These are phyloP conservation scores for Eulemur rubriventer DNA, from an alignment of 2,797 vertebrate genomes.

Conservation along the genomic window DNA sequence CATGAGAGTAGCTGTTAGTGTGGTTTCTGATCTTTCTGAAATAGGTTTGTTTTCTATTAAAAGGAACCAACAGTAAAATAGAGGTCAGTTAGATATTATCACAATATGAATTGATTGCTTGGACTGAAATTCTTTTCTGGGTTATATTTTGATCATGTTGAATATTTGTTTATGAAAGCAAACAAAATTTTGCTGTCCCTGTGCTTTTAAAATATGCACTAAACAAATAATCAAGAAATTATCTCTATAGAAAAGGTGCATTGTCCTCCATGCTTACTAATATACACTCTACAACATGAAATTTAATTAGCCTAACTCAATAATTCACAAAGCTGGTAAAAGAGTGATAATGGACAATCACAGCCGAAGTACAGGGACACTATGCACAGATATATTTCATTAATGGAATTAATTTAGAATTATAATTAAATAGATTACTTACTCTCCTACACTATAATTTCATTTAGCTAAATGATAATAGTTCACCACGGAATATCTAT, in stretches of 20 bases:
- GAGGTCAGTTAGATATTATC: not conserved
- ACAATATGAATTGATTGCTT: not conserved
- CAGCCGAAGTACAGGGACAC: not conserved
- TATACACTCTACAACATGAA: not conserved
- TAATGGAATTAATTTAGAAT: conserved; percentile 52
- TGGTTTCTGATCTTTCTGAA: not conserved
- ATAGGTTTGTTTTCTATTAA: conserved; percentile 38
- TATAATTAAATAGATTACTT: conserved; percentile 41
- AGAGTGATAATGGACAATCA: not conserved
- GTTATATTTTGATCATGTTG: not conserved
- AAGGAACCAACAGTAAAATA: not conserved
- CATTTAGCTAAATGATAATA: conserved; percentile 29
- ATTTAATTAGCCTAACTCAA: conserved; percentile 14
- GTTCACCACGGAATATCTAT: not conserved
- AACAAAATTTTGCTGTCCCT: not conserved
- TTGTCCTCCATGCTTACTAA: not conserved
- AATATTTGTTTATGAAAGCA: not conserved
- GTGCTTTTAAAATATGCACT: not conserved
- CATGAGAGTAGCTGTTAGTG: not conserved
- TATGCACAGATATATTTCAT: not conserved
- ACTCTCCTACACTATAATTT: not conserved
- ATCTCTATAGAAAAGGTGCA: not conserved
- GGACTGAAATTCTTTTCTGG: conserved; percentile 4
- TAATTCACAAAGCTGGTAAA: conserved; percentile 32
- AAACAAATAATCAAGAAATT: conserved; percentile 11